Conservation (phyloP, 2,797 vertebrate genomes). For the Notoglanidium macrostoma region DNA sequence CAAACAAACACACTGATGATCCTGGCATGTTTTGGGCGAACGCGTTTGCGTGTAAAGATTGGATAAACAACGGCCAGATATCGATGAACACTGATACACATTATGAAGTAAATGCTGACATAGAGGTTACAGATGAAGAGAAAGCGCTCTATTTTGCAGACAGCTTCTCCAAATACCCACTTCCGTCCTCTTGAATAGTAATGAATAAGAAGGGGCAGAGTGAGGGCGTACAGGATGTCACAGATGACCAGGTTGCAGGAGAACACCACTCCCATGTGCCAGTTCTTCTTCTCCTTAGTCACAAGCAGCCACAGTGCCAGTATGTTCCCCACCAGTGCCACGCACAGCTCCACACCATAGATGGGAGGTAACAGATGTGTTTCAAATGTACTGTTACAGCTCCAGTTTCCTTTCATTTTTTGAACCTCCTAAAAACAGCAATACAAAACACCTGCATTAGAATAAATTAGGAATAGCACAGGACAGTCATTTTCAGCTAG, state of each 20-base stretch:
- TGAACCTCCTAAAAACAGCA: constrained; percentile 14
- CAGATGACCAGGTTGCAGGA: constrained; percentile 81
- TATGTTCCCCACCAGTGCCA: constrained; percentile 75
- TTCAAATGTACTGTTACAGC: constrained; percentile 63
- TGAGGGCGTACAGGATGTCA: constrained; percentile 78
- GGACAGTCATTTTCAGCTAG: neutral
- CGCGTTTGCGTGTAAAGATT: constrained; percentile 69
- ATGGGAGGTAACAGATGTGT: constrained; percentile 67
- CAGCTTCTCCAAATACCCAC: constrained; percentile 70
- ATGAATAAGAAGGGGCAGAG: constrained; percentile 72
- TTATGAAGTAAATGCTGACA: constrained; percentile 78
- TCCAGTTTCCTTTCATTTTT: neutral
- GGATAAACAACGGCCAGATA: constrained; percentile 79
- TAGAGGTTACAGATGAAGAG: constrained; percentile 84
- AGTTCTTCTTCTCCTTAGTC: constrained; percentile 64
- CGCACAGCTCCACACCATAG: constrained; percentile 69
- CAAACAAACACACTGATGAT: constrained; percentile 67
- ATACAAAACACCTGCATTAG: neutral
- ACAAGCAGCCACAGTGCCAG: constrained; percentile 75
- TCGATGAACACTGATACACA: constrained; percentile 82
- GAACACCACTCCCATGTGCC: constrained; percentile 79
- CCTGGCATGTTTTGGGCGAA: constrained; percentile 71
- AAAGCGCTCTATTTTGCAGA: constrained; percentile 81
- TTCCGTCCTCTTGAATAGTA: constrained; percentile 72
- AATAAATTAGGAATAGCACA: neutral